phyloP scores from a whole-genome alignment of 2,888 invertebrate species.

The Conus canariensis region DNA sequence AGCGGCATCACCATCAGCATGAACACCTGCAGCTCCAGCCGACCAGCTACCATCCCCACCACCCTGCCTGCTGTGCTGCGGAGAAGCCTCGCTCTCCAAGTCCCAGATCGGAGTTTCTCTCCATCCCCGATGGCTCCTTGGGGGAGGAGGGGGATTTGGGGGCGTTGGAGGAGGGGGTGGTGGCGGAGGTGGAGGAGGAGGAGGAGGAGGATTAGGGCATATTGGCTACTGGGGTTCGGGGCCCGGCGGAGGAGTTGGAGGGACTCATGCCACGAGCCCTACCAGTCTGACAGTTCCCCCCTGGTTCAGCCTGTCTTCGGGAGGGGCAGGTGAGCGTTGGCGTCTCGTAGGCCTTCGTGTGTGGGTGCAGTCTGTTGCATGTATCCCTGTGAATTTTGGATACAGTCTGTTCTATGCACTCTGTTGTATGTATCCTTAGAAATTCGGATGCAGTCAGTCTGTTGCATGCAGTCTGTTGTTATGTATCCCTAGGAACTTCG shows the following conservation, averaged over 20 bases:
- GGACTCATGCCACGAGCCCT: constrained; percentile 38
- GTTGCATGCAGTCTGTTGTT: too few species aligned
- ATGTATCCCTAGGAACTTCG: too few species aligned
- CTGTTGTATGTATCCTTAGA: background rate
- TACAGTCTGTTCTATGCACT: background rate
- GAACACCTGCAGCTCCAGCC: background rate
- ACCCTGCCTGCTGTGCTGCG: background rate
- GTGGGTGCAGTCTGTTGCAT: background rate
- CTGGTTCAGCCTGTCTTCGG: constrained; percentile 22
- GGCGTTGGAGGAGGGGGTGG: constrained; percentile 17
- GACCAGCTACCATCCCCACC: background rate
- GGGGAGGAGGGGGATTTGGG: background rate
- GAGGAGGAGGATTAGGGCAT: constrained; percentile 1
- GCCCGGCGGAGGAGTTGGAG: background rate
- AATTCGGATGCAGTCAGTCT: too few species aligned
- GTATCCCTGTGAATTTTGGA: background rate
- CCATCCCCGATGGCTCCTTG: constrained; percentile 33
- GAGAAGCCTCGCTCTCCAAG: constrained; percentile 29
- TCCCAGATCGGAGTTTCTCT: constrained; percentile 31
- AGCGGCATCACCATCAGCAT: constrained; percentile 1
- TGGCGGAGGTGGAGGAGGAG: background rate
- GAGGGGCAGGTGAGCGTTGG: background rate
- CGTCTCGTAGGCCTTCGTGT: background rate
- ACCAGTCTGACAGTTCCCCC: constrained; percentile 44
- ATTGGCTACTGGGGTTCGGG: constrained; percentile 9